phyloP scores from a whole-genome alignment of 2,113 vertebrate genomes.

The Coptodon bakossiorum region DNA sequence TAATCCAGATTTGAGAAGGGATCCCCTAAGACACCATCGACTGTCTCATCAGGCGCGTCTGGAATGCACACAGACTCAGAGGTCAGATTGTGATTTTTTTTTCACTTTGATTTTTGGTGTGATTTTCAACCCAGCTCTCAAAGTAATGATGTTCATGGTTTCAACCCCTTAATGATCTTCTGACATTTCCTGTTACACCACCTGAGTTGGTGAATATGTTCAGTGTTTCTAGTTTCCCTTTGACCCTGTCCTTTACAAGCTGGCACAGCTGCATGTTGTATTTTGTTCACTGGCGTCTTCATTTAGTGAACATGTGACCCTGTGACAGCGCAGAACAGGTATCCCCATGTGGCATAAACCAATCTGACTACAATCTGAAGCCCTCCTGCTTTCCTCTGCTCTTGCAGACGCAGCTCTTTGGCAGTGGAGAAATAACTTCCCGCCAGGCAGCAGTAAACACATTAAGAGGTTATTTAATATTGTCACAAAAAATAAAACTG shows the following conservation, averaged over 20 bases:
- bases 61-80: background rate
- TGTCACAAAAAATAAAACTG: conserved; percentile 4
- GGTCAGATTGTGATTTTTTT: background rate
- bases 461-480: background rate
- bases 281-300: background rate
- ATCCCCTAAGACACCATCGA: background rate
- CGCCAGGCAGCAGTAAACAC: background rate
- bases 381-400: background rate
- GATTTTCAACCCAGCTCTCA: background rate
- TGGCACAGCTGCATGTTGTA: background rate
- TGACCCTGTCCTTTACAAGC: background rate
- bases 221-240: background rate
- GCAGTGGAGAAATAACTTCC: background rate
- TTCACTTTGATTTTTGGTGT: background rate
- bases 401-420: background rate
- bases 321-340: background rate
- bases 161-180: background rate
- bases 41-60: background rate
- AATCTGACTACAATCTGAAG: background rate
- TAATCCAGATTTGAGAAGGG: background rate
- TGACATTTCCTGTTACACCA: background rate
- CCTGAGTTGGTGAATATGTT: background rate
- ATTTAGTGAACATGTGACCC: background rate
- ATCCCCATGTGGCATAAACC: conserved; percentile 1
- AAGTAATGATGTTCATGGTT: background rate